These are phyloP conservation scores for Rhaphigaster nebulosa DNA, from an alignment of 2,888 invertebrate species.

Conservation along the genomic window DNA sequence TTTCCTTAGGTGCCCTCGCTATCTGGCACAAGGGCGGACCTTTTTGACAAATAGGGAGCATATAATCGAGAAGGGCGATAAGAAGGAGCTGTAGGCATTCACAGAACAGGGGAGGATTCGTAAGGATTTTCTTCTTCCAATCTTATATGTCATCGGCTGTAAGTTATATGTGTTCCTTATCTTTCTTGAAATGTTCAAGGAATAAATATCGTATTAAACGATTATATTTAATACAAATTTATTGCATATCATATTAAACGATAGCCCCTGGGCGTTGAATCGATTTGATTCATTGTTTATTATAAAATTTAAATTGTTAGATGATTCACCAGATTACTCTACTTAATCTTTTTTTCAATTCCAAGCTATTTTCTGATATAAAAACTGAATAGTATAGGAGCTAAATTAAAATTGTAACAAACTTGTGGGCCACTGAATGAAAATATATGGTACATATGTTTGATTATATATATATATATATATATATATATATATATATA, in stretches of 20 bases:
- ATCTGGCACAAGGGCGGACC: neutral
- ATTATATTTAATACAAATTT: too few relatives aligned
- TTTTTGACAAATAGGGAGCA: constrained; percentile 11
- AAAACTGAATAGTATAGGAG: too few relatives aligned
- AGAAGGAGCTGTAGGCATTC: neutral
- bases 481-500: too few relatives aligned
- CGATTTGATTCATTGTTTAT: too few relatives aligned
- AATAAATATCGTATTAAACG: neutral
- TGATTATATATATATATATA: too few relatives aligned
- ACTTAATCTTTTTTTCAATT: too few relatives aligned
- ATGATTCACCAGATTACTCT: too few relatives aligned
- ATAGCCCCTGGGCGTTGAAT: too few relatives aligned
- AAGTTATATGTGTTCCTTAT: neutral
- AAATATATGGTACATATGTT: too few relatives aligned
- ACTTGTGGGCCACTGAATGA: too few relatives aligned
- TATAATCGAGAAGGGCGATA: neutral
- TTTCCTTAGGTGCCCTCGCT: neutral
- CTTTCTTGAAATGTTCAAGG: neutral
- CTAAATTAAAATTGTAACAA: too few relatives aligned
- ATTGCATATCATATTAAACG: neutral
- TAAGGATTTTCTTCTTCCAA: neutral
- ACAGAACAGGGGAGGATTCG: neutral
- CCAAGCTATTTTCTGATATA: too few relatives aligned
- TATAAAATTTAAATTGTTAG: neutral
- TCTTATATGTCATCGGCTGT: neutral